Conservation (phyloP, 2,797 vertebrate genomes). For the Brachyrhaphis roseni region DNA sequence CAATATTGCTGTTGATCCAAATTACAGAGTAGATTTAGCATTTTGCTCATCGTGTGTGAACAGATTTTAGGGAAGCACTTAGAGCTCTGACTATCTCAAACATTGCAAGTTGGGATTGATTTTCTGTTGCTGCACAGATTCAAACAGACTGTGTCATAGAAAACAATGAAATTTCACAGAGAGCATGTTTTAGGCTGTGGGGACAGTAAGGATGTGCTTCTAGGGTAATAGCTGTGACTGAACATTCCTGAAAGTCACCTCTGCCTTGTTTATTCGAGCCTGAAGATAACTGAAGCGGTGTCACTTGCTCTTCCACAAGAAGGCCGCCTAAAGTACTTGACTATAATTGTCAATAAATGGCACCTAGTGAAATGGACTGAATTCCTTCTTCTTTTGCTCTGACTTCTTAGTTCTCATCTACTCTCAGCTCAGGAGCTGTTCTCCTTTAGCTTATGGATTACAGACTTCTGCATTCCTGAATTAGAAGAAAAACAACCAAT, state of each 20-base stretch:
- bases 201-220: not conserved
- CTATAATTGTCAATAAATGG: constrained; percentile 76
- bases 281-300: constrained; percentile 51
- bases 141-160: constrained; percentile 16
- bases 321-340: constrained; percentile 65
- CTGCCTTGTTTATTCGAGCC: constrained; percentile 48
- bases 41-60: not conserved
- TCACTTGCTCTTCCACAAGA: constrained; percentile 51
- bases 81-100: not conserved
- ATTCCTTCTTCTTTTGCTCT: constrained; percentile 58
- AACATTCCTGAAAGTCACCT: constrained; percentile 40
- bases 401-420: constrained; percentile 36
- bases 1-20: not conserved
- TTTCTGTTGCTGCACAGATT: constrained; percentile 13
- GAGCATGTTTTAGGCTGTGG: constrained; percentile 8
- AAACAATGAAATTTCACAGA: constrained; percentile 12
- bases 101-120: not conserved
- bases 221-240: constrained; percentile 17
- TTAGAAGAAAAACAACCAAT: constrained; percentile 13
- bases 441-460: constrained; percentile 50
- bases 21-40: not conserved
- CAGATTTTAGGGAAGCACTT: not conserved
- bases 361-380: constrained; percentile 53
- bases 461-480: constrained; percentile 8
- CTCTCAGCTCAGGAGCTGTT: constrained; percentile 40